Evolutionary conservation across 2,113 vertebrate species (phyloP).

Genomic region (Oreochromis tanganicae): DNA sequence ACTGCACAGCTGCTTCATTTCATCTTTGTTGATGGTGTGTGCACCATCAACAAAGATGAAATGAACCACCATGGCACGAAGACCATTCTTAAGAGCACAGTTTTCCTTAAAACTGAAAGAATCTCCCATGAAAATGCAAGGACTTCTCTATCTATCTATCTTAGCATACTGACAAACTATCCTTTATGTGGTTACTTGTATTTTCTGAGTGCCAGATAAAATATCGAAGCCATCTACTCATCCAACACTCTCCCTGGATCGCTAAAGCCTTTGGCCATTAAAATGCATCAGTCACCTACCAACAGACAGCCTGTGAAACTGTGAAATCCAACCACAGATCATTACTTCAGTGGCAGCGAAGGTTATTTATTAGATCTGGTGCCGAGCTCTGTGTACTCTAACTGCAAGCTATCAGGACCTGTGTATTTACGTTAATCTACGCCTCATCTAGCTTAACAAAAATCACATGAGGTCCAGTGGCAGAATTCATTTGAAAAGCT

Average conservation of each 20-base stretch:
- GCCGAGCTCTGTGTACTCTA: conserved; percentile 11
- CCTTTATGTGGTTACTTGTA: background rate
- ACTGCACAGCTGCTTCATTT: background rate
- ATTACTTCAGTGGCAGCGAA: conserved; percentile 39
- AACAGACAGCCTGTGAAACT: conserved; percentile 39
- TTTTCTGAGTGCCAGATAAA: conserved; percentile 30
- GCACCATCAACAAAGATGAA: no score
- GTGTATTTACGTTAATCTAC: conserved; percentile 30
- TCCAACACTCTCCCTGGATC: conserved; percentile 17
- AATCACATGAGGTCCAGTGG: background rate
- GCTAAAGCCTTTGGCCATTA: conserved; percentile 41
- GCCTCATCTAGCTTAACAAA: conserved; percentile 40
- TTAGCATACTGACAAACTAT: background rate
- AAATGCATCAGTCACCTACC: conserved; percentile 52
- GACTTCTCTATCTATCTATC: background rate
- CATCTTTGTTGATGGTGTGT: background rate
- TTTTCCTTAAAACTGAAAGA: background rate
- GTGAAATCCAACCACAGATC: conserved; percentile 46
- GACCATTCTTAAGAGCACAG: background rate
- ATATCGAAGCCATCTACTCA: conserved; percentile 21
- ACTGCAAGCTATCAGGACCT: background rate
- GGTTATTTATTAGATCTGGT: conserved; percentile 40
- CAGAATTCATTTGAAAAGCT: background rate
- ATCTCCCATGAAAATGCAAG: background rate
- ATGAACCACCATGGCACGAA: no score